Evolutionary conservation across 1,140 invertebrate genomes (phyloP).

Genomic region (Oscheius sp.): DNA sequence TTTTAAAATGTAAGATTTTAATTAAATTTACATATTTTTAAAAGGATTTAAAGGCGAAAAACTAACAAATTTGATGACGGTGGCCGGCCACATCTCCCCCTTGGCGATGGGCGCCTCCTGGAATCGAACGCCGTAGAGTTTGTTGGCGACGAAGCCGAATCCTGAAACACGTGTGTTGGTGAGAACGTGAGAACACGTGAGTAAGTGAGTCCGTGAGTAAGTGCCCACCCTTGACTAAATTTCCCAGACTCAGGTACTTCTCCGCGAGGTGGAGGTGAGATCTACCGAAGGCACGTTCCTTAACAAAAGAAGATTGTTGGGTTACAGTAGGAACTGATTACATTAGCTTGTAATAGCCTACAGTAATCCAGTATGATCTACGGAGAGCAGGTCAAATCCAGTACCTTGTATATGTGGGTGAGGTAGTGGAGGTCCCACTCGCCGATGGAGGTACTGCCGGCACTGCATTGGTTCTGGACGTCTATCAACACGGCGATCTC

Average conservation of each 20-base stretch:
- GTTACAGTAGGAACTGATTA: no score
- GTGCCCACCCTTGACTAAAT: conserved; percentile 34
- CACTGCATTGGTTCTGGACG: conserved; percentile 39
- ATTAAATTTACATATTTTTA: neutral
- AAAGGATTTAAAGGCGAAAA: neutral
- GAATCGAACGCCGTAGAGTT: conserved; percentile 49
- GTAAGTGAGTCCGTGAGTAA: no score
- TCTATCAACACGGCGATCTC: conserved; percentile 19
- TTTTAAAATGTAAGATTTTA: neutral
- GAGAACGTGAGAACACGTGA: no score
- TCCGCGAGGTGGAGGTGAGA: neutral
- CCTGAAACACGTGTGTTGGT: no score
- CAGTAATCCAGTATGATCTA: no score
- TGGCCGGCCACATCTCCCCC: conserved; percentile 53
- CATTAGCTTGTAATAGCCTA: no score
- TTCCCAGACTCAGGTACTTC: conserved; percentile 15
- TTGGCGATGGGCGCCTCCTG: conserved; percentile 21
- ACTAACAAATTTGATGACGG: conserved; percentile 55
- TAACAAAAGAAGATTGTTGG: neutral
- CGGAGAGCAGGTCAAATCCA: neutral
- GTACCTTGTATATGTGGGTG: conserved; percentile 22
- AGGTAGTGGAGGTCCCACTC: conserved; percentile 42
- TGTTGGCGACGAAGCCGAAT: conserved; percentile 24
- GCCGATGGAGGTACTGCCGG: conserved; percentile 31
- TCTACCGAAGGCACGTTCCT: conserved; percentile 20